These are phyloP conservation scores for Pangasius krempfi DNA, from an alignment of 2,797 vertebrate genomes.

Conservation along the genomic window DNA sequence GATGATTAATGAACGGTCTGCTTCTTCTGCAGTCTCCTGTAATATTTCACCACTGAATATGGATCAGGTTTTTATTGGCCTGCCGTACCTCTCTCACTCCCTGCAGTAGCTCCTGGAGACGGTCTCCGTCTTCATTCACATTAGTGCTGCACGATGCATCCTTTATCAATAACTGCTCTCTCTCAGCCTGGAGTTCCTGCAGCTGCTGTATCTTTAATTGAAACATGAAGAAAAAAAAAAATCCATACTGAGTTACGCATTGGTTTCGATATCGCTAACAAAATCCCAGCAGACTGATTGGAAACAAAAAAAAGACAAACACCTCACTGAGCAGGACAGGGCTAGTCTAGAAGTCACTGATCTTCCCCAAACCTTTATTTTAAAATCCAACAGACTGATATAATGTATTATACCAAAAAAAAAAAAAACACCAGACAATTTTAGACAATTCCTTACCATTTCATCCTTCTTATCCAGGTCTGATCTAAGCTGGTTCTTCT, in stretches of 20 bases:
- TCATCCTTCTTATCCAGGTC: slow-evolving; percentile 66
- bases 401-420: background rate
- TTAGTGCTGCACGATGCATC: background rate
- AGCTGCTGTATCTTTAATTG: slow-evolving; percentile 29
- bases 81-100: slow-evolving; percentile 50
- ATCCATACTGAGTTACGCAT: background rate
- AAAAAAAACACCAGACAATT: background rate
- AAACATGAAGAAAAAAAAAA: background rate
- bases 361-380: background rate
- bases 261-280: background rate
- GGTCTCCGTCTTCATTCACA: slow-evolving; percentile 31
- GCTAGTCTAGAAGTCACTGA: background rate
- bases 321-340: background rate
- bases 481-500: slow-evolving; percentile 63
- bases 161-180: background rate
- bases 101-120: slow-evolving; percentile 50
- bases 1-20: background rate
- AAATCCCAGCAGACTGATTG: background rate
- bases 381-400: background rate
- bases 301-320: background rate
- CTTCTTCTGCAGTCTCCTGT: background rate
- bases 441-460: slow-evolving; percentile 51
- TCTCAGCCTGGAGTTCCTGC: slow-evolving; percentile 1
- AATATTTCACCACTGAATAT: too few species aligned
- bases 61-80: background rate